These are phyloP conservation scores for Nasalis larvatus DNA, from an alignment of 2,113 vertebrate species.

Conservation along the genomic window DNA sequence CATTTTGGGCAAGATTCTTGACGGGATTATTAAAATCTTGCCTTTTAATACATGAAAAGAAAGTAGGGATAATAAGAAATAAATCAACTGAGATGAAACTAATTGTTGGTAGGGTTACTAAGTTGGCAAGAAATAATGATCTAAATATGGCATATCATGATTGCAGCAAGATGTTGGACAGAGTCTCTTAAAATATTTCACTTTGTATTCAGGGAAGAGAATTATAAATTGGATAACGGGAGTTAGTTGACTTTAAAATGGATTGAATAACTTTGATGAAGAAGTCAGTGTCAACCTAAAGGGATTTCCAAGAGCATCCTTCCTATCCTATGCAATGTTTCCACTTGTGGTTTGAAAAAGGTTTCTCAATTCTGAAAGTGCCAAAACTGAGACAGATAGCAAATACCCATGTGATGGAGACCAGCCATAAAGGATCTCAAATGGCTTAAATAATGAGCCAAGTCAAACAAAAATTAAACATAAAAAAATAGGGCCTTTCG, in stretches of 20 bases:
- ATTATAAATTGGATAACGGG: neutral
- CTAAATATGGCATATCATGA: neutral
- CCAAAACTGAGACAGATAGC: neutral
- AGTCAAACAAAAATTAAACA: conserved; percentile 47
- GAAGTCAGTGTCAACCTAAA: neutral
- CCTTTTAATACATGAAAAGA: conserved; percentile 30
- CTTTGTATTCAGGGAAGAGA: neutral
- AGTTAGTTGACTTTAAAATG: neutral
- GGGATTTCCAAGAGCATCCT: neutral
- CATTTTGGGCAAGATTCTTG: neutral
- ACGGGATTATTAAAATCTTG: conserved; percentile 36
- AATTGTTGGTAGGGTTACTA: neutral
- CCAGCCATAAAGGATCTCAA: neutral
- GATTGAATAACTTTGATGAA: neutral
- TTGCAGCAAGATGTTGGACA: conserved; percentile 21
- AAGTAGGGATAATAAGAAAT: neutral
- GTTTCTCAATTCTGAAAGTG: neutral
- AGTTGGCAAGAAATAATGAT: neutral
- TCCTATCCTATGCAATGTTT: neutral
- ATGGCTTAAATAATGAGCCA: conserved; percentile 18
- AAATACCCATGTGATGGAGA: neutral
- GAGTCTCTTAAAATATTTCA: neutral
- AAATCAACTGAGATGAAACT: neutral
- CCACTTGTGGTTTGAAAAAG: neutral
- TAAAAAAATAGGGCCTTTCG: conserved; percentile 3